Conservation (phyloP, 2,797 vertebrate species). For the Garrulus glandarius region DNA sequence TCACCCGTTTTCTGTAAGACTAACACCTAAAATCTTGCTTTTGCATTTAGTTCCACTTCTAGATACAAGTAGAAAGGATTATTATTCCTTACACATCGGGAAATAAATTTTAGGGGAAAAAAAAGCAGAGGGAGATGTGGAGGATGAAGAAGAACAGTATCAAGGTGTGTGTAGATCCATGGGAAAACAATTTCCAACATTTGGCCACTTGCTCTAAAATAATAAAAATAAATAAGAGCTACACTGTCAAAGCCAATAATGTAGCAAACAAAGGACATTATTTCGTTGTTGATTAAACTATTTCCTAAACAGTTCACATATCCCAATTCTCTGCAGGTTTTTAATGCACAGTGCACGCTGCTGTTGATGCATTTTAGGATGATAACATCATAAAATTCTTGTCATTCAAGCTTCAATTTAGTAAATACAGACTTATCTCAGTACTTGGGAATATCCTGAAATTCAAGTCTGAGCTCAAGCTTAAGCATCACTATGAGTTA, state of each 20-base stretch:
- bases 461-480: not conserved
- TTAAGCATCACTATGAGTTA: not conserved
- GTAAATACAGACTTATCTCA: not conserved
- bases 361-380: not conserved
- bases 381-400: not conserved
- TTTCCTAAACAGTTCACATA: not conserved
- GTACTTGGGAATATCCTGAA: not conserved
- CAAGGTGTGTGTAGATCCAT: not conserved
- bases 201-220: not conserved
- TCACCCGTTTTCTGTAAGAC: not conserved
- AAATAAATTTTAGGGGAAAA: not conserved
- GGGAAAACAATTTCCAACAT: not conserved
- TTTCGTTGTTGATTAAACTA: not conserved
- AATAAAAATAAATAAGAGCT: not conserved
- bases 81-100: not conserved
- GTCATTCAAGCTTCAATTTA: not conserved
- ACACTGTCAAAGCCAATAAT: not conserved
- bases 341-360: not conserved
- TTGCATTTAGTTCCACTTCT: not conserved
- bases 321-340: not conserved
- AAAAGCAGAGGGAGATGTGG: rapidly evolving
- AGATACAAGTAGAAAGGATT: not conserved
- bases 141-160: not conserved
- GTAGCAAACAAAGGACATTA: not conserved
- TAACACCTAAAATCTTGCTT: not conserved